Conservation (phyloP, 2,797 vertebrate genomes). For the Chaetophractus vellerosus region DNA sequence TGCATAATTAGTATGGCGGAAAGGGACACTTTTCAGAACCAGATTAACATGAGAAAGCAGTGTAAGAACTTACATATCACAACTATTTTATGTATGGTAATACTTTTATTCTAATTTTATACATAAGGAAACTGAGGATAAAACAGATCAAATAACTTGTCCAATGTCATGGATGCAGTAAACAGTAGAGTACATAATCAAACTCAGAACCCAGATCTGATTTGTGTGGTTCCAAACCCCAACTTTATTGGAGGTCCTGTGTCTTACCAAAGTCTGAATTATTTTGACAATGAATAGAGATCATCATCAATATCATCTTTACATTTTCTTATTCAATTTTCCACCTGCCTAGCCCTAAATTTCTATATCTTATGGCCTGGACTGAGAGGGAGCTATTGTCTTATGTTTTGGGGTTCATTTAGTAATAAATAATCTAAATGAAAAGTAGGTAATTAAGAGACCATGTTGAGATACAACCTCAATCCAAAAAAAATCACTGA, state of each 20-base stretch:
- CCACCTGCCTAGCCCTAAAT: not conserved
- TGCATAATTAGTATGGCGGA: not conserved
- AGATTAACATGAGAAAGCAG: not conserved
- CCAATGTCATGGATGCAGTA: not conserved
- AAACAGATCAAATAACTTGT: not conserved
- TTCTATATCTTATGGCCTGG: not conserved
- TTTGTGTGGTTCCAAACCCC: not conserved
- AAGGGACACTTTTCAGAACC: constrained; percentile 3
- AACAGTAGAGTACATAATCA: not conserved
- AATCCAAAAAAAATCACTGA: constrained; percentile 12
- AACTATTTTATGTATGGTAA: constrained; percentile 5
- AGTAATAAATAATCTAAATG: not conserved
- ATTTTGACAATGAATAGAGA: not conserved
- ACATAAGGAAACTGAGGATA: not conserved
- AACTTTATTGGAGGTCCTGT: not conserved
- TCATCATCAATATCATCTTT: not conserved
- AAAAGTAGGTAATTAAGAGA: not conserved
- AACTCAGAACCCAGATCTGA: not conserved
- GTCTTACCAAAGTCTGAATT: not conserved
- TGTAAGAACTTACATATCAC: not conserved
- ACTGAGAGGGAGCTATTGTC: not conserved
- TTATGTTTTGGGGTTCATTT: constrained; percentile 26
- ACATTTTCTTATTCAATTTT: constrained; percentile 23
- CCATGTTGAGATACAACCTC: not conserved
- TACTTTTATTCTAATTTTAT: not conserved